A percentile compares a stretch with the other conserved stretches of the same genome.
phyloP scores from a whole-genome alignment of 2,888 invertebrate species.

The Eupithecia subumbrata region DNA sequence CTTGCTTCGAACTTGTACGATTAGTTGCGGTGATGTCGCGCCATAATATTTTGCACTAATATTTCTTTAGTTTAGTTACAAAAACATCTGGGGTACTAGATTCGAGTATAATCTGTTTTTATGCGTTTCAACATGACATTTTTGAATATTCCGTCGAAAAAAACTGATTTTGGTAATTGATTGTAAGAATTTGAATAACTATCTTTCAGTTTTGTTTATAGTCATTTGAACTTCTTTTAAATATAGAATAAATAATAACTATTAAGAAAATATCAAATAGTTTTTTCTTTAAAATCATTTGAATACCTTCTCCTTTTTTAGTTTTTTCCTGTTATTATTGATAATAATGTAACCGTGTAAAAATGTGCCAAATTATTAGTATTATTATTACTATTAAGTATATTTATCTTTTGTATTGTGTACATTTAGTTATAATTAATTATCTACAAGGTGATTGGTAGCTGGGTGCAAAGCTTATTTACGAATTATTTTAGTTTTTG shows the following conservation, averaged over 20 bases:
- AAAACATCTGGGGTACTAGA: not conserved
- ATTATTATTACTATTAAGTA: too few species aligned
- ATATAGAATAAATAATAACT: not conserved
- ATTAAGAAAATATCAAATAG: not conserved
- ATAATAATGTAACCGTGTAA: constrained; percentile 8
- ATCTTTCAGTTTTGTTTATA: not conserved
- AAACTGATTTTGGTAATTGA: not conserved
- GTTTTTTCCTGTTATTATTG: not conserved
- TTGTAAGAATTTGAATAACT: not conserved
- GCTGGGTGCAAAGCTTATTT: too few species aligned
- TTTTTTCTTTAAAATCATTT: not conserved
- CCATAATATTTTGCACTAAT: not conserved
- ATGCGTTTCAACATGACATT: not conserved
- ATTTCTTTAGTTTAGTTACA: not conserved
- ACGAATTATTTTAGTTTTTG: too few species aligned
- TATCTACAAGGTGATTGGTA: not conserved
- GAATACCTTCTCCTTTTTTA: not conserved
- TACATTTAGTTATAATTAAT: not conserved
- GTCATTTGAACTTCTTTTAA: not conserved
- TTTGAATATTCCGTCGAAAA: not conserved
- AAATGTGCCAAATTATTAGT: not conserved
- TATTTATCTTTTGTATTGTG: not conserved
- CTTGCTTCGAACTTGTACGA: not conserved
- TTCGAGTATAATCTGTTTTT: too few species aligned
- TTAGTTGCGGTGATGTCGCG: not conserved